Percentiles rank a stretch among this genome's conserved stretches.
Evolutionary conservation across 2,888 invertebrate species (phyloP).

Genomic region (Macrosoma leucophasiata): DNA sequence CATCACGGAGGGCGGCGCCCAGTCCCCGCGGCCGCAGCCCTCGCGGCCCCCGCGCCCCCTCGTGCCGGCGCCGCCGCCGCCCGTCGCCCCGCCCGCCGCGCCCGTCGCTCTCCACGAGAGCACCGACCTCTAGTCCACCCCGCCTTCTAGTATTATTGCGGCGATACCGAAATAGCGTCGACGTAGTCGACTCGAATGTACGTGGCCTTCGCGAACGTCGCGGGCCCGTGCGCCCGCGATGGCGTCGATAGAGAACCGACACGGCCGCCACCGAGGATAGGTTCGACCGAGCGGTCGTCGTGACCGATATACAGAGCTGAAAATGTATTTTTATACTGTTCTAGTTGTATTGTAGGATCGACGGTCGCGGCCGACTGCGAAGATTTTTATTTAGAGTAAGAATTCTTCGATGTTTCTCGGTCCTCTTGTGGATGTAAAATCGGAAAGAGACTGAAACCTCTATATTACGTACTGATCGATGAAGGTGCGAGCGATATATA

Average conservation of each 20-base stretch:
- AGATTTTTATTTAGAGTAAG: too few species aligned
- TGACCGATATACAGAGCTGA: too few species aligned
- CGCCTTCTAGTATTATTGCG: constrained; percentile 11
- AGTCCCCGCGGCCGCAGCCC: constrained; percentile 42
- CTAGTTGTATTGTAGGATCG: too few species aligned
- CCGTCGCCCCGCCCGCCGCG: constrained; percentile 29
- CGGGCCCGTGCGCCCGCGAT: constrained; percentile 1
- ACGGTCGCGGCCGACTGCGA: too few species aligned
- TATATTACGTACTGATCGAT: too few species aligned
- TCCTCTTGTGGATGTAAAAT: too few species aligned
- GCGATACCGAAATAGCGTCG: constrained; percentile 4
- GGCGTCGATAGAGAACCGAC: too few species aligned
- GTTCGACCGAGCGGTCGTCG: too few species aligned
- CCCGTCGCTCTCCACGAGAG: constrained; percentile 38
- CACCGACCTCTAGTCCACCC: constrained; percentile 47
- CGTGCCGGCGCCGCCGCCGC: constrained; percentile 54
- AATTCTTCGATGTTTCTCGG: too few species aligned
- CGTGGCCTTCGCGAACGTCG: constrained; percentile 1
- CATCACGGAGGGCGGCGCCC: constrained; percentile 70
- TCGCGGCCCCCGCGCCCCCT: constrained; percentile 46
- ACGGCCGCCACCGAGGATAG: not conserved
- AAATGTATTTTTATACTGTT: too few species aligned
- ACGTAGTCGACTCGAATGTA: constrained; percentile 1
- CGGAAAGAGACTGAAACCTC: too few species aligned
- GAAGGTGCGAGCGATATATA: constrained; percentile 18